phyloP scores from a whole-genome alignment of 2,888 invertebrate genomes.

The Mythimna vitellina region DNA sequence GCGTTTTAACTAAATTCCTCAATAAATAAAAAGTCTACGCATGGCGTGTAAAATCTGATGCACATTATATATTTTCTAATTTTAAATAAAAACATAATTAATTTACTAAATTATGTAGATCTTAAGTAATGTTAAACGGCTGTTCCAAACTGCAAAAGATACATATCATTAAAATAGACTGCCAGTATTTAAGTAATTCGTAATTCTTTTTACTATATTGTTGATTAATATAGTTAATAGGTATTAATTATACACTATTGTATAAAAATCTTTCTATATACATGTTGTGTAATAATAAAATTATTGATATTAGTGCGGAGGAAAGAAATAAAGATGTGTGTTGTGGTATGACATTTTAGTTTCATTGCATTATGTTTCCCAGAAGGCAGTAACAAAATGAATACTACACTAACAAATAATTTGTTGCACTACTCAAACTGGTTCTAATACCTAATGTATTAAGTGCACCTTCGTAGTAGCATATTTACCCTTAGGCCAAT shows the following conservation, averaged over 20 bases:
- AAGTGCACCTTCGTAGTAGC: too few species aligned
- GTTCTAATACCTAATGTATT: too few species aligned
- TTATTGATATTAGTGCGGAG: constrained; percentile 81
- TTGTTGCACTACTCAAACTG: not conserved
- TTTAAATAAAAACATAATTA: constrained; percentile 33
- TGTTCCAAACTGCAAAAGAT: constrained; percentile 90
- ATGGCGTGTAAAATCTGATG: constrained; percentile 56
- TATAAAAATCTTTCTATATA: constrained; percentile 91
- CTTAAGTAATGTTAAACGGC: constrained; percentile 80
- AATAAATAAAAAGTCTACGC: constrained; percentile 45
- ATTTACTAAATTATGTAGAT: constrained; percentile 63
- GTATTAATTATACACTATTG: constrained; percentile 89
- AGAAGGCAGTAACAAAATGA: too few species aligned
- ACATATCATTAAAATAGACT: constrained; percentile 91
- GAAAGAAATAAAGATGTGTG: constrained; percentile 88
- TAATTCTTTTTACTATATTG: constrained; percentile 89
- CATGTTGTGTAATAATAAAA: constrained; percentile 90
- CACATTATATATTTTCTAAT: constrained; percentile 41
- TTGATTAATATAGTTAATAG: constrained; percentile 88
- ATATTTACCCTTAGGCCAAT: too few species aligned
- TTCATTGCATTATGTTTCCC: constrained; percentile 1
- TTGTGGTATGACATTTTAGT: constrained; percentile 79
- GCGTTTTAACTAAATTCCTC: constrained; percentile 24
- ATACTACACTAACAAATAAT: not conserved
- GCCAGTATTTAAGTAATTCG: constrained; percentile 85